phyloP scores from a whole-genome alignment of 2,797 vertebrate genomes.

The Cossypha dichroa region DNA sequence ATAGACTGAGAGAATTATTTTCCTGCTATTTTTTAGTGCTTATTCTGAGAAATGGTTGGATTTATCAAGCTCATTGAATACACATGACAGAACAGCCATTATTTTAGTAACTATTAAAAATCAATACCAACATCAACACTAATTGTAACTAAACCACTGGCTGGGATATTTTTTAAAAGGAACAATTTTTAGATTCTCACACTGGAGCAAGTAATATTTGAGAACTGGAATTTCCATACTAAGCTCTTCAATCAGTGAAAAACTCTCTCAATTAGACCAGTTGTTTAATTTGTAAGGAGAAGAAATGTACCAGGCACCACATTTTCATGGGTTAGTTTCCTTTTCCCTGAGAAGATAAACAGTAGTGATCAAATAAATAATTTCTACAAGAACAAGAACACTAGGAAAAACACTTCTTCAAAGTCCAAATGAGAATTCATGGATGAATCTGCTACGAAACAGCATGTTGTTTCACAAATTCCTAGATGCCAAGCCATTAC shows the following conservation, averaged over 20 bases:
- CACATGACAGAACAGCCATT: background rate
- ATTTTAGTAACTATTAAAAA: background rate
- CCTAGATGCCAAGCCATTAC: background rate
- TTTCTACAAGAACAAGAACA: background rate
- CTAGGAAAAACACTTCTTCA: background rate
- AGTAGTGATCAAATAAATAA: background rate
- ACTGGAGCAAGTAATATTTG: background rate
- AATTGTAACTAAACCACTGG: background rate
- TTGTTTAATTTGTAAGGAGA: background rate
- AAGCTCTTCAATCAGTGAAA: background rate
- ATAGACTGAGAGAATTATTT: background rate
- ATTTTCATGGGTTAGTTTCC: background rate
- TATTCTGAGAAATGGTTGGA: background rate
- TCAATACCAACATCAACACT: background rate
- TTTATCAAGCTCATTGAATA: background rate
- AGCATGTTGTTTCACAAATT: background rate
- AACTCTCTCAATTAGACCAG: background rate
- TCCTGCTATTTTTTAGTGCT: background rate
- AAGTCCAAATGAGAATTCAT: background rate
- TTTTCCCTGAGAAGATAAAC: background rate
- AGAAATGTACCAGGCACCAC: background rate
- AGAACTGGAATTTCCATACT: background rate
- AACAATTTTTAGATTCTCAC: conserved; percentile 7
- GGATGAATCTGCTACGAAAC: background rate
- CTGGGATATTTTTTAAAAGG: background rate